Evolutionary conservation across 2,797 vertebrate species (phyloP), one percentile per base, ranked within the genome.

Genomic region (Tokudaia tokunoshimensis): DNA sequence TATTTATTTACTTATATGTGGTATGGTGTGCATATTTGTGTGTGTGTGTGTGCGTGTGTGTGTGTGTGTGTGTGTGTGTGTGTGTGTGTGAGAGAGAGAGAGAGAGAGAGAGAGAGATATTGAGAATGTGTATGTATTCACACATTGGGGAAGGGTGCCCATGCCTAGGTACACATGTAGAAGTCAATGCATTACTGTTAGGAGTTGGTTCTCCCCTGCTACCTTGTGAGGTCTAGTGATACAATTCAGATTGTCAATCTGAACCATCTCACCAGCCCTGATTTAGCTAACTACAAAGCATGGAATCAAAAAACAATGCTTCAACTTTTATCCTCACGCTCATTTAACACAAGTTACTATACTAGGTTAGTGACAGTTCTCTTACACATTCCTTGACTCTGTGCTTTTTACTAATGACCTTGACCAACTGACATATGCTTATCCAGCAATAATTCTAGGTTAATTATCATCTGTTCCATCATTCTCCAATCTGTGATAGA

Each of bases 391-490:
- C 14, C 12, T 70, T 89, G 50, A 47, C 6, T 72, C 65, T 59
- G 34, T 89, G 34, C 14, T 50, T 34, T 96, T 80, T 87, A 89
- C 31, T 92, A 22, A 79, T 76, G 70, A 52, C 3, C 1, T 79
- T 87, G 75, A 65, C 29, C 37, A 78, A 63, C 88, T 78, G 5
- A 24, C 17, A 90, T 74, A 90, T 90, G 15, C 59, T 92, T 17
- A 76, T 6, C 29, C 10, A 79, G 65, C 11, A 91, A 67, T 75
- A 72, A 76, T 78, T 81, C 10, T 84, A 57, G 24, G 29, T 78
- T 34, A 86, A 79, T 89, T 63, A 55, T 86, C 20, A 87, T 17
- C 41, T 96, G 26, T 34, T 59, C 55, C 50, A 96, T 50, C 22
- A 4, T 79, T 95, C 37, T 75, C 50, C 50, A 85, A 41, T 0